A percentile compares a stretch with the other conserved stretches of the same genome.
These are phyloP conservation scores for Pipistrellus pipistrellus DNA, from an alignment of 2,797 vertebrate species.

Conservation along the genomic window DNA sequence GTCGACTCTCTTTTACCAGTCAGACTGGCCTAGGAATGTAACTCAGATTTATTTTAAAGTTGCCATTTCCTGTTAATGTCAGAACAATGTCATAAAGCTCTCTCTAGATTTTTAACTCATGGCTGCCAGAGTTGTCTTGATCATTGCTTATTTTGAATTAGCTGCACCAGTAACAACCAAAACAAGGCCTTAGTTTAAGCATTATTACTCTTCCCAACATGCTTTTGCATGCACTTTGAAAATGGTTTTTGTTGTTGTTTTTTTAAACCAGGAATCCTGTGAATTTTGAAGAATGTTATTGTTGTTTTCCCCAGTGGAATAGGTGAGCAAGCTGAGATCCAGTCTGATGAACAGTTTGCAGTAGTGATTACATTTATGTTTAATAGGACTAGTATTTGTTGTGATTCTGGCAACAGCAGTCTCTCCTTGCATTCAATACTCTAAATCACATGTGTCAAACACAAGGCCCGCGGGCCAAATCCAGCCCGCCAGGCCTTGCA, in stretches of 20 bases:
- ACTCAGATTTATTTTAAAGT: background rate
- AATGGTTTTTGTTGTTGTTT: background rate
- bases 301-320: background rate
- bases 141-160: slow-evolving; percentile 49
- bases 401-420: background rate
- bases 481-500: too few species aligned
- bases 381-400: background rate
- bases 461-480: too few species aligned
- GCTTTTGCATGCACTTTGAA: background rate
- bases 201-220: background rate
- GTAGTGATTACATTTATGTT: background rate
- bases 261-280: background rate
- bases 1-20: background rate
- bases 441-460: too few species aligned
- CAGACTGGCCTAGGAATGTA: background rate
- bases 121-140: background rate
- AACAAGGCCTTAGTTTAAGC: accelerated
- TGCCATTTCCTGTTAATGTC: slow-evolving; percentile 46
- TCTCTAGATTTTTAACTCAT: slow-evolving; percentile 30
- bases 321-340: background rate
- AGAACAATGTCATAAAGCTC: slow-evolving; percentile 45
- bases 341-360: background rate
- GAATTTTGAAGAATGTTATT: background rate
- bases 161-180: background rate
- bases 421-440: slow-evolving; percentile 47